Evolutionary conservation across 2,797 vertebrate genomes (phyloP).

Genomic region (Acrossocheilus fasciatus): DNA sequence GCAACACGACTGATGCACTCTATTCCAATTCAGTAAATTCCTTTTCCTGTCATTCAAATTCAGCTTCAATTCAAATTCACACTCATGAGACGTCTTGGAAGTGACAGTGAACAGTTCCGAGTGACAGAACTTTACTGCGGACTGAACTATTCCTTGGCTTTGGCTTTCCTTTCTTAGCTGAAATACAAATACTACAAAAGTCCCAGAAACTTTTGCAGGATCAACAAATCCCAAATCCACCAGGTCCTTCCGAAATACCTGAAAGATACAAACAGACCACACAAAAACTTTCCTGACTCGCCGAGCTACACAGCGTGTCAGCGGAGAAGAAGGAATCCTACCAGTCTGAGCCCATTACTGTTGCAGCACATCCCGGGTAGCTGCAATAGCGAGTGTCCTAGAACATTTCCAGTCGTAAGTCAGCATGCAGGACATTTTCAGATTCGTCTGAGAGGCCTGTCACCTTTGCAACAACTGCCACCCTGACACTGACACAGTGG

Average conservation of each 20-base stretch:
- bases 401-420: constrained; percentile 58
- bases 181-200: constrained; percentile 8
- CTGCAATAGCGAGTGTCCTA: constrained; percentile 16
- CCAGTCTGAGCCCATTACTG: constrained; percentile 12
- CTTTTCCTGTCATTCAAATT: background rate
- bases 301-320: constrained; percentile 38
- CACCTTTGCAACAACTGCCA: constrained; percentile 25
- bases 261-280: constrained; percentile 19
- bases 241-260: background rate
- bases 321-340: background rate
- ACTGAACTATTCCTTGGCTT: background rate
- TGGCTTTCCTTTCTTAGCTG: background rate
- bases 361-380: constrained; percentile 16
- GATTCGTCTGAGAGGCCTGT: constrained; percentile 40
- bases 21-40: background rate
- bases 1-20: background rate
- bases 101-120: background rate
- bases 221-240: constrained; percentile 7
- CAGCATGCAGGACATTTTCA: constrained; percentile 47
- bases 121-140: background rate
- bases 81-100: background rate
- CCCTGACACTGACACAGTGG: constrained; percentile 45
- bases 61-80: background rate
- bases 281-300: constrained; percentile 23
- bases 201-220: constrained; percentile 17